Percentiles rank a stretch among this genome's conserved stretches.
Evolutionary conservation across 2,797 vertebrate genomes (phyloP).

Genomic region (Pipistrellus pygmaeus): DNA sequence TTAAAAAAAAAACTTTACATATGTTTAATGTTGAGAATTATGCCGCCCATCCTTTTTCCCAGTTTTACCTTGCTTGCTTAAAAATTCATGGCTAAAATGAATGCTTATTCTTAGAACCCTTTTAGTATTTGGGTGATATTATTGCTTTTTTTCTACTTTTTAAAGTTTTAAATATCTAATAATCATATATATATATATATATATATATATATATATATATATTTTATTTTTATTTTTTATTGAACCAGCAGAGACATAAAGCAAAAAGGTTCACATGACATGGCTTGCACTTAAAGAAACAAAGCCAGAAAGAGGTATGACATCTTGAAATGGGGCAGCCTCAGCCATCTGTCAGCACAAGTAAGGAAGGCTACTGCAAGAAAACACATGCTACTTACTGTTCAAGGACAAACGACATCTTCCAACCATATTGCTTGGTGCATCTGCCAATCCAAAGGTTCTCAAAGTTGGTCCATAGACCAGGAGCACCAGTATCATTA

Average conservation of each 20-base stretch:
- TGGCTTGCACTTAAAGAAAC: background rate
- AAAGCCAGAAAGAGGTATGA: background rate
- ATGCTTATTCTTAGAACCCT: background rate
- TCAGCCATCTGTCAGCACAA: background rate
- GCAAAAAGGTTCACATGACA: background rate
- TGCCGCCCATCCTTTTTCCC: background rate
- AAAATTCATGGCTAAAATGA: constrained; percentile 21
- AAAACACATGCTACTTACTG: background rate
- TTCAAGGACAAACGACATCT: no score
- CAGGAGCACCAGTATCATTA: background rate
- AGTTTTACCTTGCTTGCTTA: background rate
- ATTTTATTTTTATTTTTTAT: background rate
- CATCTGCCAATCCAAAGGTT: background rate
- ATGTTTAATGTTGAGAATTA: background rate
- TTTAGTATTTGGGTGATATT: background rate
- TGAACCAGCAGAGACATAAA: background rate
- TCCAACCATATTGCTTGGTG: background rate
- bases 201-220: no score
- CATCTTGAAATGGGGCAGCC: background rate
- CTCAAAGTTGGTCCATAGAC: background rate
- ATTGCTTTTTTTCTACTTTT: background rate
- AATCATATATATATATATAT: background rate
- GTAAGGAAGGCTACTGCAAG: background rate
- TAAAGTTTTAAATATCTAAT: background rate
- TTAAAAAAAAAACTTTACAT: background rate